Percentiles rank a stretch among this genome's conserved stretches.
Evolutionary conservation across 2,888 invertebrate species (phyloP).

Genomic region (Caenorhabditis doughertyi): DNA sequence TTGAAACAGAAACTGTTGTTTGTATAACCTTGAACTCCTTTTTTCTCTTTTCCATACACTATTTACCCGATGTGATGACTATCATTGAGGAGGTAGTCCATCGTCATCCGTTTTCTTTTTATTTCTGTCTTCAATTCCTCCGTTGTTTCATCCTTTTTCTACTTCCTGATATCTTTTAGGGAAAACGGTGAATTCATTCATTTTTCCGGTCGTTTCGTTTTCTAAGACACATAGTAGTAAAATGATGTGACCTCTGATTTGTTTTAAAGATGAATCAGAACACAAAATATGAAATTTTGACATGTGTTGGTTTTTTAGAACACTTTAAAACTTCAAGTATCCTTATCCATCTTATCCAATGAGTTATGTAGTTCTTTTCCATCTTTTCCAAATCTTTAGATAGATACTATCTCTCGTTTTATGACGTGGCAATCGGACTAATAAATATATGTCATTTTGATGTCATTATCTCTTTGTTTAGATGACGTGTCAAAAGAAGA

Average conservation of each 20-base stretch:
- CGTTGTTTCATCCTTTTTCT: slow-evolving; percentile 25
- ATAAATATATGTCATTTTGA: slow-evolving; percentile 4
- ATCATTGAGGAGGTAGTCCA: slow-evolving; percentile 21
- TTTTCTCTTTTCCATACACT: not conserved
- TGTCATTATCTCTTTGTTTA: slow-evolving; percentile 15
- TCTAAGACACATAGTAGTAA: not conserved
- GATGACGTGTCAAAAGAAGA: slow-evolving; percentile 18
- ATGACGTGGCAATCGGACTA: slow-evolving; percentile 23
- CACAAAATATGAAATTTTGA: not conserved
- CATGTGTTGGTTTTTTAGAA: not conserved
- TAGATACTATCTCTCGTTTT: slow-evolving; percentile 24
- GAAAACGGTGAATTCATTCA: slow-evolving; percentile 15
- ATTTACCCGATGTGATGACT: slow-evolving; percentile 9
- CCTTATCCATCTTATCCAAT: not conserved
- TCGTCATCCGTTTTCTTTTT: slow-evolving; percentile 13
- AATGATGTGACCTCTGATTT: slow-evolving; percentile 30
- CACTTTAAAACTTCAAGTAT: no score
- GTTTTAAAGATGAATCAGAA: slow-evolving; percentile 19
- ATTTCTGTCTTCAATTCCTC: slow-evolving; percentile 28
- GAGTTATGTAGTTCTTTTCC: not conserved
- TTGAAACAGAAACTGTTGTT: slow-evolving; percentile 53
- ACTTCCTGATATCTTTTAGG: slow-evolving; percentile 34
- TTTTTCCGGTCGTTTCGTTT: slow-evolving; percentile 5
- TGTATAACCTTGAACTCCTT: slow-evolving; percentile 55
- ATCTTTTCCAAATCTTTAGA: not conserved